Evolutionary conservation across 2,888 invertebrate genomes (phyloP).

Genomic region (Cyaniris semiargus): DNA sequence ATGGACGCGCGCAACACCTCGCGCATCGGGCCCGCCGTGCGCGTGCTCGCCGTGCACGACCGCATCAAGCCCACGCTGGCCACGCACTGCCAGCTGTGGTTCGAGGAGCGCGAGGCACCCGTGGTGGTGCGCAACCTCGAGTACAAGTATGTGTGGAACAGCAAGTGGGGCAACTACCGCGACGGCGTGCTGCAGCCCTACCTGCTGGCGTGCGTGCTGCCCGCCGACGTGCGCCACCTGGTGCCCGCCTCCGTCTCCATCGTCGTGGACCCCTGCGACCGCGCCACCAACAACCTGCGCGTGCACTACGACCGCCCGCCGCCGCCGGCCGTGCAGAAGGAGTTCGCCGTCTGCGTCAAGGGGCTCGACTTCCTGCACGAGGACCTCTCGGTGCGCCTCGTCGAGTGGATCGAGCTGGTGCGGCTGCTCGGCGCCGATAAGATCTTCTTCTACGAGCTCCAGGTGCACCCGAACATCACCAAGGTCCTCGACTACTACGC

Average conservation of each 20-base stretch:
- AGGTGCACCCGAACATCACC: conserved; percentile 95
- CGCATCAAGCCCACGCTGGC: conserved; percentile 90
- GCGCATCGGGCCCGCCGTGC: conserved; percentile 89
- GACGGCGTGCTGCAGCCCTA: conserved; percentile 95
- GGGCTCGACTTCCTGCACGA: conserved; percentile 96
- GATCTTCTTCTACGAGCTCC: conserved; percentile 93
- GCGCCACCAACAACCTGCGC: conserved; percentile 90
- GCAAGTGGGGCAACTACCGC: conserved; percentile 96
- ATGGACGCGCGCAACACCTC: conserved; percentile 90
- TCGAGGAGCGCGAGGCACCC: conserved; percentile 90
- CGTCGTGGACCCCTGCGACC: conserved; percentile 91
- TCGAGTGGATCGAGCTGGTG: conserved; percentile 96
- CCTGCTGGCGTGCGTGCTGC: conserved; percentile 92
- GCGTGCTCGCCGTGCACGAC: conserved; percentile 94
- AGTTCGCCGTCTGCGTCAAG: conserved; percentile 96
- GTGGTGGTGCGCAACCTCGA: conserved; percentile 90
- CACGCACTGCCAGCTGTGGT: conserved; percentile 95
- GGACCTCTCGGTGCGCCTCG: conserved; percentile 92
- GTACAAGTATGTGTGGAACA: conserved; percentile 96
- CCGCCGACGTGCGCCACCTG: conserved; percentile 84
- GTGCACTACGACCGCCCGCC: conserved; percentile 89
- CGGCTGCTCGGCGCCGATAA: conserved; percentile 93
- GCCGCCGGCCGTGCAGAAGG: conserved; percentile 80
- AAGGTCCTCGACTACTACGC: conserved; percentile 88
- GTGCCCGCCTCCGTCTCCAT: conserved; percentile 92